Base-by-base conservation (phyloP, 2,113 vertebrate species). In the Vicugna pacos region DNA sequence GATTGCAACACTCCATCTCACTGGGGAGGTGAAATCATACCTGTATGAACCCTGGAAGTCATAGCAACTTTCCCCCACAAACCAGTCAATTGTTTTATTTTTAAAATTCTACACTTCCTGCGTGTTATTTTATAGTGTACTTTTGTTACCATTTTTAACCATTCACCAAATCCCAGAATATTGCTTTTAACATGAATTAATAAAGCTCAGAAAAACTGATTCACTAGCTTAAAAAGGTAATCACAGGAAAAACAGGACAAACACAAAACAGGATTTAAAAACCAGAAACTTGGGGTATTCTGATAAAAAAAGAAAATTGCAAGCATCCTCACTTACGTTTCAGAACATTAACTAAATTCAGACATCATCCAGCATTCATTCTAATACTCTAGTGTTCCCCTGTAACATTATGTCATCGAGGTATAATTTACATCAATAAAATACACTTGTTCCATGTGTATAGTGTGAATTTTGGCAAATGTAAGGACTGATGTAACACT, bases 21-120 rank as follows among this genome's bases (percentile, higher is more conserved):
- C 35, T 60, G 35, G 14, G 58, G n/a, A 96, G 67, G 91, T 82
- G 69, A 90, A 95, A 35, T 72, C 72, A 84, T 3, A 93, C 58
- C 50, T 89, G 26, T 73, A 46, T 50, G 72, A 91, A 91, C 14
- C 77, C 30, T 17, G 80, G 8, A 79, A 95, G 10, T 64, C 87
- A 92, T 26, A 52, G 84, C 62, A 92, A 85, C 62, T 88, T 82
- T 64, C 82, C 56, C 85, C 17, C 35, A 85, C 65, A 64, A 82
- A 58, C 50, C 12, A 76, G 46, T 67, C 22, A 81, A 84, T 1
- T 69, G 20, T 32, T 82, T 28, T 17, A 69, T 28, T 94, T 72
- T 85, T 54, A 77, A 69, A 93, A n/a, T 42, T 77, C 72, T 85
- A 9, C 35, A 46, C 5, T 84, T 94, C 13, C 32, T 52, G 35